Evolutionary conservation across 2,797 vertebrate genomes (phyloP), one percentile per base, ranked within the genome.

Genomic region (Poeciliopsis gracilis): DNA sequence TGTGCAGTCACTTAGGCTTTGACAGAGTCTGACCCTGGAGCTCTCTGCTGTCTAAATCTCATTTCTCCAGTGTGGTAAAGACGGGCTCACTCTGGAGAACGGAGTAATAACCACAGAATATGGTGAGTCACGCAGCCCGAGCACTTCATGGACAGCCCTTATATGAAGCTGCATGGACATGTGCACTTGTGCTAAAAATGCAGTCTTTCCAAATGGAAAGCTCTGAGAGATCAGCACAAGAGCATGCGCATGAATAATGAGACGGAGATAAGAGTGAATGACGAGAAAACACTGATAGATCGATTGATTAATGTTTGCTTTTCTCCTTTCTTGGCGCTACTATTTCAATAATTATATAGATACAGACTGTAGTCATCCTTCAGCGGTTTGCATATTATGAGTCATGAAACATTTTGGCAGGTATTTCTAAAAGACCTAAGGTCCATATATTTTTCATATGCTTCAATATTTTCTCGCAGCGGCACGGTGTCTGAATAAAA

Each of bases 351-450:
- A 83, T 79, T 79, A 73, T 43, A 72, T 75, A 30, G 2, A 33
- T 76, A 53, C 43, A 75, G 84, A 82, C 83, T 82, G 78, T 75
- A 76, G 67, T 88, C 75, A 46, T 88, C 90, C 91, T 81, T 93
- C 83, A 93, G 92, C 86, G 87, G 89, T 91, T 87, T 91, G 90
- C 85, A 90, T 92, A 94, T 93, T 92, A 94, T 88, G 84, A 91
- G 89, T 90, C 93, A 93, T 94, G 92, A 92, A 94, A 91, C 91
- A 93, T 91, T 92, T 85, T 94, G 94, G 91, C 94, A 95, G 94
- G 94, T 94, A 95, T 94, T 96, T 95, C 92, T 88, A 86, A 86
- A 78, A 89, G 87, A 93, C 91, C 92, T 83, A 83, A 82, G 89
- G 92, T 93, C 92, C 83, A 91, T 93, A 90, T 92, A 95, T 94